These are phyloP conservation scores for Sminthurinus aureus DNA, from an alignment of 2,888 invertebrate species.

Conservation along the genomic window DNA sequence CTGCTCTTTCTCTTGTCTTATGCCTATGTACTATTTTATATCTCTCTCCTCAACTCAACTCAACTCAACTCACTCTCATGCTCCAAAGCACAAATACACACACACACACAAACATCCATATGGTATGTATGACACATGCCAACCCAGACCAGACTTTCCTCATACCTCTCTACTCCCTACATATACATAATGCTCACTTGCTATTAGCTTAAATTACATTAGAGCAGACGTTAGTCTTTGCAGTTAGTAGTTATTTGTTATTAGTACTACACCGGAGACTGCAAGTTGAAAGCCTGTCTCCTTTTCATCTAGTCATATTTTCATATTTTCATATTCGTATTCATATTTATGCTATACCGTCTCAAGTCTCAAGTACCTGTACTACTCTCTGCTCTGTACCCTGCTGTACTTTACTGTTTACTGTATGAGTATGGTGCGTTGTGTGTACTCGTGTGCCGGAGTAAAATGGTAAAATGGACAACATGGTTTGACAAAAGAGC, in stretches of 20 bases:
- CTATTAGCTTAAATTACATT: slow-evolving; percentile 33
- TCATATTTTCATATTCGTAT: not conserved
- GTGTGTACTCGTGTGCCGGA: not conserved
- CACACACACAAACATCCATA: not conserved
- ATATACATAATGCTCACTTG: slow-evolving; percentile 19
- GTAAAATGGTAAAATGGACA: not conserved
- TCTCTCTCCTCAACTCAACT: slow-evolving; percentile 19
- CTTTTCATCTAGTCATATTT: not conserved
- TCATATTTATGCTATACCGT: not conserved
- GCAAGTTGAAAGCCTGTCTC: not conserved
- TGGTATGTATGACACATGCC: not conserved
- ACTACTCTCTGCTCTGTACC: too few species aligned
- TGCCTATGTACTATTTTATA: slow-evolving; percentile 26
- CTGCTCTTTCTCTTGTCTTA: slow-evolving; percentile 41
- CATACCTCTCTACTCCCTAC: not conserved
- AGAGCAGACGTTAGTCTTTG: slow-evolving; percentile 9
- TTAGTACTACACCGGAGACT: not conserved
- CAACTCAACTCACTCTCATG: slow-evolving; percentile 19
- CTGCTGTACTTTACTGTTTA: too few species aligned
- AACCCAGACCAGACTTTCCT: not conserved
- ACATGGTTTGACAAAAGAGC: not conserved
- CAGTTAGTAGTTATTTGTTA: not conserved
- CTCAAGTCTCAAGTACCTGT: too few species aligned
- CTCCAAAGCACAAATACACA: slow-evolving; percentile 34
- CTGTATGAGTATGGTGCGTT: too few species aligned